Evolutionary conservation across 1,140 invertebrate genomes (phyloP).

Genomic region (Neodiprion lecontei): DNA sequence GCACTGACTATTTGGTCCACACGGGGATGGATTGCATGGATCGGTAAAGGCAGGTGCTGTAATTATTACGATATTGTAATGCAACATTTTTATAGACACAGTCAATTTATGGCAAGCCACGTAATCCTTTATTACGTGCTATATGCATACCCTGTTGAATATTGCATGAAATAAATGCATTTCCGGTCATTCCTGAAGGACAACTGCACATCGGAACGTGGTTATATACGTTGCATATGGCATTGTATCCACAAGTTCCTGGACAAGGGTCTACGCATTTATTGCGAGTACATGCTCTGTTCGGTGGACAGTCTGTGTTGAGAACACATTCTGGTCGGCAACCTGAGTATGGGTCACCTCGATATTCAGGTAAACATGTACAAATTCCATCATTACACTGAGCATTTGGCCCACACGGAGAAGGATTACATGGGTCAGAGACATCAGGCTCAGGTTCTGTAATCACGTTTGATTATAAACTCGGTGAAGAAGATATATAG

Average conservation of each 20-base stretch:
- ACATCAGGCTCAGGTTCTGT: constrained; percentile 40
- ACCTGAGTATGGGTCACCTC: constrained; percentile 59
- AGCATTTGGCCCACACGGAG: constrained; percentile 59
- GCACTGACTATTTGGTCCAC: constrained; percentile 77
- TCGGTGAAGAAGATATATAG: not conserved
- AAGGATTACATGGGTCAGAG: constrained; percentile 48
- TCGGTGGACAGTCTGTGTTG: constrained; percentile 62
- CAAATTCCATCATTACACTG: constrained; percentile 57
- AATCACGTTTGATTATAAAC: constrained; percentile 30
- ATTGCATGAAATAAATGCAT: constrained; percentile 58
- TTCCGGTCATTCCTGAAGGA: constrained; percentile 60
- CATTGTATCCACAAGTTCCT: constrained; percentile 63
- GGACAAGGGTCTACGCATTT: constrained; percentile 66
- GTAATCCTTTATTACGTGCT: constrained; percentile 43
- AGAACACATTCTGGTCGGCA: constrained; percentile 59
- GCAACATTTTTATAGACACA: constrained; percentile 44
- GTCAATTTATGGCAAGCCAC: constrained; percentile 8
- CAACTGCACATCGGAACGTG: constrained; percentile 65
- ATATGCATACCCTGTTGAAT: constrained; percentile 48
- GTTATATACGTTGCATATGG: constrained; percentile 62
- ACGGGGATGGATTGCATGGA: constrained; percentile 73
- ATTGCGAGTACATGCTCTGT: constrained; percentile 61
- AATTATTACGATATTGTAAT: constrained; percentile 37
- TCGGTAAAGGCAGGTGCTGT: constrained; percentile 40
- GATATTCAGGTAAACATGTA: constrained; percentile 55